Percentiles rank a stretch among this genome's conserved stretches.
Evolutionary conservation across 2,113 vertebrate species (phyloP).

Genomic region (Ageneiosus marmoratus): DNA sequence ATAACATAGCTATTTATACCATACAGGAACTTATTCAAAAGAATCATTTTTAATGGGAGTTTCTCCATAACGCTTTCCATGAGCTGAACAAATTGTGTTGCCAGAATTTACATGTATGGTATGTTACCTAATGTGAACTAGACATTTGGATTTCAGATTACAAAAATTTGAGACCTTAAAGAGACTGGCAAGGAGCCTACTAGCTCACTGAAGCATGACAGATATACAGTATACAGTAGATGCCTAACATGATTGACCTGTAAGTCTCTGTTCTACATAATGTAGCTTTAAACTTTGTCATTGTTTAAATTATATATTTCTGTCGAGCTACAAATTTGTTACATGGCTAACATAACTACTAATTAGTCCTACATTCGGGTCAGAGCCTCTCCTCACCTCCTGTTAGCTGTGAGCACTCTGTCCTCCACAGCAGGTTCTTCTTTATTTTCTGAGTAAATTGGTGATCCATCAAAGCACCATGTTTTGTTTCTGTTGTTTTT

Average conservation of each 20-base stretch:
- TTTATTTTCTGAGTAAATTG: constrained; percentile 2
- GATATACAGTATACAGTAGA: background rate
- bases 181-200: background rate
- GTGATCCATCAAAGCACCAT: constrained; percentile 22
- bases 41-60: no score
- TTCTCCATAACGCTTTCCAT: background rate
- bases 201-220: background rate
- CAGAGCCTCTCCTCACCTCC: background rate
- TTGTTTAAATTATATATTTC: background rate
- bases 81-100: background rate
- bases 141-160: background rate
- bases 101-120: background rate
- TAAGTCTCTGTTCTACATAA: background rate
- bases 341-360: background rate
- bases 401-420: background rate
- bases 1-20: no score
- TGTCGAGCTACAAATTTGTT: background rate
- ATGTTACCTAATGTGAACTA: constrained; percentile 1
- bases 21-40: no score
- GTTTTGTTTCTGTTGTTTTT: constrained; percentile 20
- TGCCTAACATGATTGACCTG: background rate
- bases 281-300: background rate
- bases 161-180: background rate
- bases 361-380: background rate
- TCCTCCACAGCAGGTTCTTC: background rate